phyloP scores from a whole-genome alignment of 2,113 vertebrate genomes.

The Eupsittula cactorum region DNA sequence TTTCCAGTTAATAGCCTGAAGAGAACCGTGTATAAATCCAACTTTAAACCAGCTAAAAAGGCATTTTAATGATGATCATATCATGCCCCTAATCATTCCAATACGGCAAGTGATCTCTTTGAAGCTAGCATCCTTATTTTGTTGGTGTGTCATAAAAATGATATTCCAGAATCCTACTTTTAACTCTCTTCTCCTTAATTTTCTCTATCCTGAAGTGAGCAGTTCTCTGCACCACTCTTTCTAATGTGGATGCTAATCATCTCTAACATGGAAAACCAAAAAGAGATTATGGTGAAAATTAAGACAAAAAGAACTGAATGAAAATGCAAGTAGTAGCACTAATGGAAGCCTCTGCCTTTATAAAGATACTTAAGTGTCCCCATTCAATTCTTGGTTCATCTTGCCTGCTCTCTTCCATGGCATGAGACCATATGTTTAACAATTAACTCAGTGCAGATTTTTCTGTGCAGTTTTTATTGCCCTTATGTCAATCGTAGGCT shows the following conservation, averaged over 20 bases:
- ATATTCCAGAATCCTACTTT: background rate
- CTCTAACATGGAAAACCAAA: background rate
- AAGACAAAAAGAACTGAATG: background rate
- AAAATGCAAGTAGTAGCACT: background rate
- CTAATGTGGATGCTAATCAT: background rate
- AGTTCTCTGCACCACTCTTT: background rate
- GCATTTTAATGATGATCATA: background rate
- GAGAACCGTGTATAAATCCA: background rate
- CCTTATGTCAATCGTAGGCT: constrained; percentile 54
- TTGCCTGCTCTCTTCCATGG: background rate
- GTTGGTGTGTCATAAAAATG: background rate
- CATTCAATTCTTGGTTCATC: background rate
- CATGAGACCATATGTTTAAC: constrained; percentile 56
- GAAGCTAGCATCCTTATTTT: background rate
- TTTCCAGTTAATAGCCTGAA: background rate
- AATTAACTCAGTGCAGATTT: constrained; percentile 36
- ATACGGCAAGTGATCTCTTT: background rate
- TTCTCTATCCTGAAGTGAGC: background rate
- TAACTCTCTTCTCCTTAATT: background rate
- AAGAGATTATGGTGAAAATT: background rate
- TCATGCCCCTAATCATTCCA: too few relatives aligned
- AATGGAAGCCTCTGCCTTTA: background rate
- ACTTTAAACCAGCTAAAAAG: background rate
- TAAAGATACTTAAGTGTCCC: background rate
- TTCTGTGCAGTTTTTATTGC: constrained; percentile 49